Evolutionary conservation across 2,888 invertebrate species (phyloP).

Genomic region (Lasioglossum marginatum): DNA sequence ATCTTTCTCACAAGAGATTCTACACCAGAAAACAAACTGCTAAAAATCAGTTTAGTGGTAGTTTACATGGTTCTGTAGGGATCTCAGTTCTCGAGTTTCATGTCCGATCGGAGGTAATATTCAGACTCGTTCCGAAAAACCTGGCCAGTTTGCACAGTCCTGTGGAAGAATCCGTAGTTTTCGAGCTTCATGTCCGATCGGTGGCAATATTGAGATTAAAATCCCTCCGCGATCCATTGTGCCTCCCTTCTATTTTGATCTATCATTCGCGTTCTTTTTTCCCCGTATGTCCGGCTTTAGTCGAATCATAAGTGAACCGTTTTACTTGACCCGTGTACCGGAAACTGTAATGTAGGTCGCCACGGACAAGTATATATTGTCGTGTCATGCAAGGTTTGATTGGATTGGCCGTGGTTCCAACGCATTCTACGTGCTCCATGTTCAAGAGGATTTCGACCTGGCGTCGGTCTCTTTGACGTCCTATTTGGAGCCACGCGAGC

Average conservation of each 20-base stretch:
- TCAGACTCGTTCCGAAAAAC: neutral
- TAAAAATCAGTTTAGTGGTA: no score
- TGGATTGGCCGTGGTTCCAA: conserved; percentile 44
- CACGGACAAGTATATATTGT: conserved; percentile 41
- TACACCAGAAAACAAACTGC: neutral
- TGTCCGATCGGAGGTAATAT: neutral
- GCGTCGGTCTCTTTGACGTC: conserved; percentile 51
- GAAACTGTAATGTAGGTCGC: conserved; percentile 25
- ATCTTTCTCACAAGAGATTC: neutral
- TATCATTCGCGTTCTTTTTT: neutral
- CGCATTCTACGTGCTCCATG: conserved; percentile 41
- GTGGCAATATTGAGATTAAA: neutral
- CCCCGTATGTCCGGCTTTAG: neutral
- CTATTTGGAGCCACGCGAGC: conserved; percentile 40
- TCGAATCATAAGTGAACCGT: neutral
- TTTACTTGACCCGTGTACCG: neutral
- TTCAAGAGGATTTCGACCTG: conserved; percentile 41
- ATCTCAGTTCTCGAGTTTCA: neutral
- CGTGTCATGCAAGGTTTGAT: conserved; percentile 51
- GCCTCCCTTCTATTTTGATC: no score
- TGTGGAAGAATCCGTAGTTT: neutral
- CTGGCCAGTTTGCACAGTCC: neutral
- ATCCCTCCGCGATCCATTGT: neutral
- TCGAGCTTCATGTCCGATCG: neutral
- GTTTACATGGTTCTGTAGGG: neutral